Percentiles rank a stretch among this genome's conserved stretches.
Evolutionary conservation across 2,888 invertebrate species (phyloP).

Genomic region (Drosophila testacea): DNA sequence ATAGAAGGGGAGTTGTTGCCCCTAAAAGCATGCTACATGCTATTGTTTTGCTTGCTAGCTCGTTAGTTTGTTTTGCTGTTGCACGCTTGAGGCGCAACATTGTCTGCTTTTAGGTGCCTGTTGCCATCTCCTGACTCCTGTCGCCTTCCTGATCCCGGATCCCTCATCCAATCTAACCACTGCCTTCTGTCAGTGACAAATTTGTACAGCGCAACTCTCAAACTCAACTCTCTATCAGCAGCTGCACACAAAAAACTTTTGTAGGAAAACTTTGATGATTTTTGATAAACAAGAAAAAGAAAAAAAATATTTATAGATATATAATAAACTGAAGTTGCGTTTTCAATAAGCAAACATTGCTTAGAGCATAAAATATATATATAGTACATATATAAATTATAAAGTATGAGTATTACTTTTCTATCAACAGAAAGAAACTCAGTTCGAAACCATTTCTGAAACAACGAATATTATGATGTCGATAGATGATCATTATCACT

Average conservation of each 20-base stretch:
- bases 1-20: neutral
- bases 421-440: slow-evolving; percentile 67
- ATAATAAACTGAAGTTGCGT: slow-evolving; percentile 38
- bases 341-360: slow-evolving; percentile 71
- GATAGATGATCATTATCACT: slow-evolving; percentile 38
- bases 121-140: neutral
- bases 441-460: slow-evolving; percentile 63
- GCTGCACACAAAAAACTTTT: slow-evolving; percentile 64
- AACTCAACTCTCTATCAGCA: slow-evolving; percentile 50
- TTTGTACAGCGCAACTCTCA: slow-evolving; percentile 32
- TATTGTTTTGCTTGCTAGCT: slow-evolving; percentile 77
- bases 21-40: slow-evolving; percentile 60
- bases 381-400: slow-evolving; percentile 4
- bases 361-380: slow-evolving; percentile 30
- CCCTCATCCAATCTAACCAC: slow-evolving; percentile 1
- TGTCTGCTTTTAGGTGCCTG: slow-evolving; percentile 52
- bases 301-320: slow-evolving; percentile 13
- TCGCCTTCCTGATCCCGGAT: neutral
- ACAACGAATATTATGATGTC: slow-evolving; percentile 25
- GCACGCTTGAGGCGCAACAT: slow-evolving; percentile 66
- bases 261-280: slow-evolving; percentile 72
- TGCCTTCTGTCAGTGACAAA: slow-evolving; percentile 65
- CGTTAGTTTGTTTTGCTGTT: slow-evolving; percentile 70
- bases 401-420: slow-evolving; percentile 65
- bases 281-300: slow-evolving; percentile 59